phyloP scores from a whole-genome alignment of 2,797 vertebrate species.

The Psittacula echo region DNA sequence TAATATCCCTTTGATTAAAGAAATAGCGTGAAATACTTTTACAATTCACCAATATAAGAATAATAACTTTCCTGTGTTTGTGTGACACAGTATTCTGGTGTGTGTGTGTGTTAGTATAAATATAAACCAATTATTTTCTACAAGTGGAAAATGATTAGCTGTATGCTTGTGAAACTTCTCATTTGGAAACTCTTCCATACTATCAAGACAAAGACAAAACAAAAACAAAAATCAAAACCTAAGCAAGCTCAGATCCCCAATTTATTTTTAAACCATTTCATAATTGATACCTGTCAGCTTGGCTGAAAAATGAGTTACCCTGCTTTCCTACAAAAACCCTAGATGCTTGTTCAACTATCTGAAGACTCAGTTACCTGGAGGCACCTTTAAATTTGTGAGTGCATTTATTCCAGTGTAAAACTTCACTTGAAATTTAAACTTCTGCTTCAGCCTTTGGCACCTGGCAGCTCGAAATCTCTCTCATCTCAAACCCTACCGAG shows the following conservation, averaged over 20 bases:
- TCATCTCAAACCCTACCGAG: constrained; percentile 21
- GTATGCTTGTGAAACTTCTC: background rate
- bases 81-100: background rate
- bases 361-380: background rate
- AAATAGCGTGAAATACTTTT: background rate
- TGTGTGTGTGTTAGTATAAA: background rate
- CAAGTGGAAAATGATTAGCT: background rate
- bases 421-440: constrained; percentile 3
- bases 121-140: background rate
- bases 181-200: background rate
- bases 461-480: background rate
- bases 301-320: background rate
- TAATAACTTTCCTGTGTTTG: background rate
- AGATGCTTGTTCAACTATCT: background rate
- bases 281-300: background rate
- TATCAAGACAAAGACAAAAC: background rate
- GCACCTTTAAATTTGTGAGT: background rate
- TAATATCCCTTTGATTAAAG: background rate
- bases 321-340: background rate
- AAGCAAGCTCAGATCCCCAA: rapidly evolving
- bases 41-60: background rate
- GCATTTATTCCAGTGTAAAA: background rate
- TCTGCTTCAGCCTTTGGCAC: background rate
- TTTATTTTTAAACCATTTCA: background rate
- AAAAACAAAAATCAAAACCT: background rate